phyloP scores from a whole-genome alignment of 1,140 invertebrate genomes.

The Maniola jurtina region DNA sequence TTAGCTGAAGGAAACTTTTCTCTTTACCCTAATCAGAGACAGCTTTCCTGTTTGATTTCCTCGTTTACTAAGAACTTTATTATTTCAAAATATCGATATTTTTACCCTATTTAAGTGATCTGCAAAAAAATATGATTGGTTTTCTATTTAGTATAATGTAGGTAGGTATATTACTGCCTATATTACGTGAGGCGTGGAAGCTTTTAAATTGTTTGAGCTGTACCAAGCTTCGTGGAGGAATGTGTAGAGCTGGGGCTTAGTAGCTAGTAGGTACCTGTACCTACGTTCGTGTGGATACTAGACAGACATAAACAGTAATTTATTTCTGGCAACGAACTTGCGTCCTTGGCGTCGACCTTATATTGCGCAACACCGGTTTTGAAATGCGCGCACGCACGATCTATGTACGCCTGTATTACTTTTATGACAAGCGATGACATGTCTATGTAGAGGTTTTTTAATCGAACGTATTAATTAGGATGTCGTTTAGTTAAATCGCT shows the following conservation, averaged over 20 bases:
- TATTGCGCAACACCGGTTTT: constrained; percentile 75
- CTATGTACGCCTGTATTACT: constrained; percentile 47
- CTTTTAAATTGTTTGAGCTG: constrained; percentile 7
- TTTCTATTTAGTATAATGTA: no score
- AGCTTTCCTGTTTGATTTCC: no score
- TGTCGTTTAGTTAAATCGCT: constrained; percentile 21
- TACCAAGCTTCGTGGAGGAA: constrained; percentile 6
- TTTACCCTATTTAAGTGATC: no score
- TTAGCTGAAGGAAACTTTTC: no score
- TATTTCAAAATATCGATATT: no score
- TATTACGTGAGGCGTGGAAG: neutral
- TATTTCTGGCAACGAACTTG: constrained; percentile 75
- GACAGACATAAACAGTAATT: constrained; percentile 72
- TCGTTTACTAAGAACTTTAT: no score
- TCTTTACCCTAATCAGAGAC: no score
- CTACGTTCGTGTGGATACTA: constrained; percentile 47
- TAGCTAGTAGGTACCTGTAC: neutral
- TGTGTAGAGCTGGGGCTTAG: constrained; percentile 11
- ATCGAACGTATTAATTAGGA: constrained; percentile 20
- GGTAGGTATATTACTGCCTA: neutral
- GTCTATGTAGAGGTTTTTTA: constrained; percentile 23
- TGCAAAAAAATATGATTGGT: no score
- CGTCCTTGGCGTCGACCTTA: constrained; percentile 76
- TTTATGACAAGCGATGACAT: constrained; percentile 35
- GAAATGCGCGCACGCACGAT: constrained; percentile 55